Base-by-base conservation (phyloP, 1,140 invertebrate genomes). In the Nautilus pompilius region DNA sequence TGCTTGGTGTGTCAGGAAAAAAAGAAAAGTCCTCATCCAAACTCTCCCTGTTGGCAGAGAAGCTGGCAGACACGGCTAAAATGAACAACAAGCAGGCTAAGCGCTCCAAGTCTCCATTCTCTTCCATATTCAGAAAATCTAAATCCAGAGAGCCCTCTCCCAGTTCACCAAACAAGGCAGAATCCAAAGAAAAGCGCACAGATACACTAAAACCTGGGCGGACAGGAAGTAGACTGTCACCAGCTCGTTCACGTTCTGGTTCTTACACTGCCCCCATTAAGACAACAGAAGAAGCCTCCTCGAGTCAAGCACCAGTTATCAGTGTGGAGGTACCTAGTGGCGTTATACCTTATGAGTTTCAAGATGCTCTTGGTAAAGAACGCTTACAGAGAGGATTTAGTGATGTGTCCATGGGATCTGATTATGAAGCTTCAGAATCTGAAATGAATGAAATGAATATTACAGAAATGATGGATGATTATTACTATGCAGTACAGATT, bases 381-480 rank as follows among this genome's bases (percentile, higher is more conserved):
- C 65, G 61, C 1, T 62, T 59, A n/a, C 62, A 62, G 15, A 32
- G 57, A 17, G 60, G 69, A 17, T 72, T 75, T 24, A 71, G 73
- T 55, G 59, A 55, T 32, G 65, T 58, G 13, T 75, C 71, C 58
- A 74, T 76, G 57, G 77, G 72, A n/a, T 78, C 77, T 0, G 79
- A 78, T 32, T 70, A 70, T 32, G 72, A 73, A 28, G 60, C 72
- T 17, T 75, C 77, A 5, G 79, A 80, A 28, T 65, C 67, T 15
- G 79, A 80, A 49, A 60, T 76, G 2, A 67, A 64, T 29, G 80
- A 82, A 57, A 61, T 83, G 24, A 76, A 79, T 65, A 70, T 79
- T 53, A 72, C 98, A 34, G 95, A 95, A 77, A 83, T 96, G 8
- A 95, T 98, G 75, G 96, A 99, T 79, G 96, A 99, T 83, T 99